Base-by-base conservation (phyloP, 2,888 invertebrate genomes). In the Pantelozetes paolii region DNA sequence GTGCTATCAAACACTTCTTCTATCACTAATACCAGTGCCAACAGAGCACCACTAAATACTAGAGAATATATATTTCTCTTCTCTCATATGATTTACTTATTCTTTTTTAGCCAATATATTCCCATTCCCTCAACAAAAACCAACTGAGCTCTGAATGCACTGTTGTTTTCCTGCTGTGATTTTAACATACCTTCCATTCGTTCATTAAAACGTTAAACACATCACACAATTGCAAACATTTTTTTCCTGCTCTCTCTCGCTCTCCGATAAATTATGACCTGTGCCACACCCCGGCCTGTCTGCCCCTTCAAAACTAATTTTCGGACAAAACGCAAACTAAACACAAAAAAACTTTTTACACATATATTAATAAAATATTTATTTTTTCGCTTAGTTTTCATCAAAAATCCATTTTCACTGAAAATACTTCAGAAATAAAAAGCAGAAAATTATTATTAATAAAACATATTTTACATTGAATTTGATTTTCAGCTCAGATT, bases 131-230 rank as follows among this genome's bases (percentile, higher is more conserved):
- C 30, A 11, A 15, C 59, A 13, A 28, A 20, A 28, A 11, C 32
- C 3, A 57, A 57, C 23, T 57, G 23, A 28, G 18, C 30, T 30
- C 32, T 59, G 28, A 59, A 59, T 59, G 11, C 23, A 50, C 50
- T n/a, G 20, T 59, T 59, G 57, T 57, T 28, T 57, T 57, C 57
- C 57, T 57, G 57, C 30, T 59, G 59, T 59, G 59, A 59, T 59
- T 59, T 28, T 50, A 28, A 59, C 59, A 23, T 59, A 13, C 28
- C 13, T 18, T 59, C 15, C 2, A 28, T 18, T 23, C 18, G n/a
- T 50, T 20, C 6, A 8, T 20, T 1, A n/a, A 18, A n/a, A 18
- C 50, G 18, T 20, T 8, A n/a, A 50, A 20, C 20, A 50, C 50
- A 20, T n/a, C 18, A 50, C 8, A 50, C 50, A n/a, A 50, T 50